These are phyloP conservation scores for Scyliorhinus canicula DNA, from an alignment of 2,797 vertebrate genomes.

Conservation along the genomic window DNA sequence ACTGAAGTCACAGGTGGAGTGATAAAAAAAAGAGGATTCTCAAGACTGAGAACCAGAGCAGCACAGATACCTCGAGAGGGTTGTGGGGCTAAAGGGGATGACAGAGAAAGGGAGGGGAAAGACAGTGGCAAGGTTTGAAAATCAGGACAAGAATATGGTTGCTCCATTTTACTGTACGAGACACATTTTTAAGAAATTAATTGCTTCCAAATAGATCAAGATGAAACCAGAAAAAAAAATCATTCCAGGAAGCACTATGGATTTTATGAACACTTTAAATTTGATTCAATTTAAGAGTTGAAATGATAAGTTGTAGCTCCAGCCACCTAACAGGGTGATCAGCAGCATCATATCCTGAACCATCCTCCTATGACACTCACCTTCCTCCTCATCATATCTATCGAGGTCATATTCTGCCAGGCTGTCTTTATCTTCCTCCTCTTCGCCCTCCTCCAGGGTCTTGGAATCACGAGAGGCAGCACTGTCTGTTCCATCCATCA, in stretches of 20 bases:
- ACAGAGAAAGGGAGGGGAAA: too few species aligned
- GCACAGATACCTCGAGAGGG: too few species aligned
- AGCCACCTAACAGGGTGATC: not conserved
- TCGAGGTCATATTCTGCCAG: slow-evolving; percentile 84
- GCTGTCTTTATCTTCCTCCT: slow-evolving; percentile 62
- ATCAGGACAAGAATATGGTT: not conserved
- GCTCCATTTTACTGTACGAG: not conserved
- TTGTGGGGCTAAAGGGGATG: too few species aligned
- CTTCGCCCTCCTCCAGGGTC: slow-evolving; percentile 44
- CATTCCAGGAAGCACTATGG: not conserved
- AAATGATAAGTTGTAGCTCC: not conserved
- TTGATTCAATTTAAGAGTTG: not conserved
- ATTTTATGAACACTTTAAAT: not conserved
- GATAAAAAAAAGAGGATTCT: too few species aligned
- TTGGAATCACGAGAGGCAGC: slow-evolving; percentile 44
- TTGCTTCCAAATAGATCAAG: not conserved
- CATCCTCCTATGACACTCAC: slow-evolving; percentile 53
- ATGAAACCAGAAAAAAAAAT: not conserved
- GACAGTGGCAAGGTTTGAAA: too few species aligned
- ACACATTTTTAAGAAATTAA: not conserved
- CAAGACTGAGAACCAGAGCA: too few species aligned
- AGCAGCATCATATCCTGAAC: not conserved
- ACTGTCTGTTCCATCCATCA: slow-evolving; percentile 44
- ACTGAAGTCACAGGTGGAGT: too few species aligned
- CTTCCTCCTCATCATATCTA: slow-evolving; percentile 77